Evolutionary conservation across 2,113 vertebrate genomes (phyloP).

Genomic region (Macrotus californicus): DNA sequence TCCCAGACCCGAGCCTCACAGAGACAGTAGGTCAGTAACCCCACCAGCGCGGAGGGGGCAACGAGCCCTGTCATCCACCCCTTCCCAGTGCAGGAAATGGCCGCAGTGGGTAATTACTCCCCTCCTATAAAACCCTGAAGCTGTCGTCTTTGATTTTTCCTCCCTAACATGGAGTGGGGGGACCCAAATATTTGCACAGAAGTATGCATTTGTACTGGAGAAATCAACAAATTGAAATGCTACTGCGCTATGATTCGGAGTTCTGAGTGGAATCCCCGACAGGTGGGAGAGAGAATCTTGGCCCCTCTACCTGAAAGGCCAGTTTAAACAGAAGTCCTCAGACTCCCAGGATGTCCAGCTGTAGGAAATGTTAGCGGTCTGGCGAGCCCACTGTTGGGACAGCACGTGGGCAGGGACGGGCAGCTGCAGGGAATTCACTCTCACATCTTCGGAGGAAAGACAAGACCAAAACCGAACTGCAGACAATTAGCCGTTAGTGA

Average conservation of each 20-base stretch:
- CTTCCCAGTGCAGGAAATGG: background rate
- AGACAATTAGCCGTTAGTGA: background rate
- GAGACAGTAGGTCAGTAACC: background rate
- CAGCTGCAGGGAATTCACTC: too few species aligned
- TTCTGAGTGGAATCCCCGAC: background rate
- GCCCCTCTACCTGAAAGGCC: background rate
- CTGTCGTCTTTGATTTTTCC: background rate
- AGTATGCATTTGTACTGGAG: background rate
- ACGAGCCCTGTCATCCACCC: background rate
- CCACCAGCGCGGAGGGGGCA: background rate
- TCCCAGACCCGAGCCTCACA: background rate
- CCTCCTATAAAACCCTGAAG: background rate
- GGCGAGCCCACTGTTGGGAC: rapidly evolving
- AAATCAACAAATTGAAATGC: background rate
- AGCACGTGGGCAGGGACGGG: background rate
- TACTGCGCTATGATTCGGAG: too few species aligned
- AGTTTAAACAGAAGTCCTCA: background rate
- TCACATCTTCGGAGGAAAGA: background rate
- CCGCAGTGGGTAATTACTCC: background rate
- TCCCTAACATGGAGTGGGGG: background rate
- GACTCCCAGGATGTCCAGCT: background rate
- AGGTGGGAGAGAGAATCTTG: background rate
- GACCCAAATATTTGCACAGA: background rate
- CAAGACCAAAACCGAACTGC: background rate
- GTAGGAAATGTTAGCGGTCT: rapidly evolving